Evolutionary conservation across 1,140 invertebrate genomes (phyloP), one percentile per base, ranked within the genome.

Genomic region (Anastatus disparis): DNA sequence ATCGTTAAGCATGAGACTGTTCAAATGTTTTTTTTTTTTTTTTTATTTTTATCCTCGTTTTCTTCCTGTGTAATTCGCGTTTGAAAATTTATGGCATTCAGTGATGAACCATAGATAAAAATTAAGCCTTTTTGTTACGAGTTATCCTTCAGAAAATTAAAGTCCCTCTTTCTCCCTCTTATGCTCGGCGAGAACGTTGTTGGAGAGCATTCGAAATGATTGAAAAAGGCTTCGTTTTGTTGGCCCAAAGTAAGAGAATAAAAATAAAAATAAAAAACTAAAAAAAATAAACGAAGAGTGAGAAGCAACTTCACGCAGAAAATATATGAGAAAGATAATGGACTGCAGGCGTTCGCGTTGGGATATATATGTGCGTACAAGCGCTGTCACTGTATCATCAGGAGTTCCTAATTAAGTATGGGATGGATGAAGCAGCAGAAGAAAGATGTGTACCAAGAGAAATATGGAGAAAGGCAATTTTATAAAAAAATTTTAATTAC

Each of bases 341-440:
- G 46, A 66, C 66, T 59, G 42, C 40, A 53, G 38, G 61, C 13
- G n/a, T 26, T 35, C 63, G 17, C 26, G n/a, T 44, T 17, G n/a
- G 29, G 24, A 24, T n/a, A 55, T 44, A 44, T 44, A 55, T 61
- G 40, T 42, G 62, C 68, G 70, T 70, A 67, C 58, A 46, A 61
- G 59, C 35, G 46, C 31, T 24, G 27, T 55, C 61, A 50, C 53
- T 53, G 59, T 29, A 44, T 69, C 66, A 63, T 53, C 27, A 66
- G 53, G 65, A 72, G 58, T 67, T 68, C 65, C 65, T 72, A 72
- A 72, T 72, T 72, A 69, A 72, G 65, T 72, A 56, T 55, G 70
- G 61, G 53, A 71, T 40, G 52, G 62, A 44, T 38, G 69, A 27
- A 58, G 58, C 31, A 58, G 67, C 40, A 59, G 55, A 48, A 52